Conservation (phyloP, 53 echinoderm and acorn worm species). For the Patiria pectinifera region DNA sequence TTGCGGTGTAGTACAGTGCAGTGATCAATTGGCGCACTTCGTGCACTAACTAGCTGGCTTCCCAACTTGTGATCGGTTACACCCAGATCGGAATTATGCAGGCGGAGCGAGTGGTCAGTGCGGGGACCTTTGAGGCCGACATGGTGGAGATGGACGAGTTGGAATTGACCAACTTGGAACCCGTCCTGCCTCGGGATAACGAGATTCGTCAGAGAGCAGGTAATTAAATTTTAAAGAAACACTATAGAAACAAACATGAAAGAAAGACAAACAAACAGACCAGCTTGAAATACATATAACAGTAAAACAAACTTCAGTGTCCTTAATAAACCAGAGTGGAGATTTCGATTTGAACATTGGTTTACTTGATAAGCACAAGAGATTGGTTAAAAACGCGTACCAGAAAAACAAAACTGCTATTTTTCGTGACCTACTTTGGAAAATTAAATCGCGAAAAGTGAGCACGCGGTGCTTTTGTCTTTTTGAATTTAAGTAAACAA, state of each 20-base stretch:
- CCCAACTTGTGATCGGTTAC: not conserved
- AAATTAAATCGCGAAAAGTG: not conserved
- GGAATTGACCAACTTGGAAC: not conserved
- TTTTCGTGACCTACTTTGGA: not conserved
- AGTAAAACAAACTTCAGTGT: no score
- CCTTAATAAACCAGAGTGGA: no score
- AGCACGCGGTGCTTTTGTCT: not conserved
- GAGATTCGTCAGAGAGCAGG: not conserved
- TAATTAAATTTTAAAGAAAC: not conserved
- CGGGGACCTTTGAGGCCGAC: conserved; percentile 1
- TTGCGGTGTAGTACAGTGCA: not conserved
- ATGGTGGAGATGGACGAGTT: not conserved
- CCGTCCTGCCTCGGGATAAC: not conserved
- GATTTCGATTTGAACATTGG: no score
- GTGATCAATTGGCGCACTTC: not conserved
- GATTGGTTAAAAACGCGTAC: no score
- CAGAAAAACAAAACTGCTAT: no score
- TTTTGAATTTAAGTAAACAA: not conserved
- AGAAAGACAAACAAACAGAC: not conserved
- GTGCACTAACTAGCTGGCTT: not conserved
- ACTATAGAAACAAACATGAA: not conserved
- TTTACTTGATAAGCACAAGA: no score
- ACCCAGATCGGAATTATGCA: conserved; percentile 1
- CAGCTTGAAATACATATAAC: not conserved
- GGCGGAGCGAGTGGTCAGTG: not conserved